Conservation (phyloP, 2,888 invertebrate genomes). For the Mycalesis mineus region DNA sequence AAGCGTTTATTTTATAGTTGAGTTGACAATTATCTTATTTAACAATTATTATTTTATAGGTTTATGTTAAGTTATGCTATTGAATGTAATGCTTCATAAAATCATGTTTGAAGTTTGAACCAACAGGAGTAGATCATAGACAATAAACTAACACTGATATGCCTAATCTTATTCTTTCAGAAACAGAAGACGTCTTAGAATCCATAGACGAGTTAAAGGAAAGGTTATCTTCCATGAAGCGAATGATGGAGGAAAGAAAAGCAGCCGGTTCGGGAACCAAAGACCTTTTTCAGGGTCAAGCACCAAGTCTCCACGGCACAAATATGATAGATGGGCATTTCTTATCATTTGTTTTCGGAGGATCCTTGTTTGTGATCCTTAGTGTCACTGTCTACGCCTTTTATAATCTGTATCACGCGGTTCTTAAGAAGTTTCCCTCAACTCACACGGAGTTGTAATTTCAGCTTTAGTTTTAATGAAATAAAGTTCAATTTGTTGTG, state of each 20-base stretch:
- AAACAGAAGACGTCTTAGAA: conserved; percentile 75
- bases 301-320: conserved; percentile 67
- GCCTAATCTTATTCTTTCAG: conserved; percentile 38
- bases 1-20: no score
- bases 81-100: no score
- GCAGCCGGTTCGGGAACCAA: conserved; percentile 68
- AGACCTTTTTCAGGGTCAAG: conserved; percentile 70
- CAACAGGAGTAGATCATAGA: no score
- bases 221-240: conserved; percentile 87
- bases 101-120: no score
- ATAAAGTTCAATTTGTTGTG: background rate
- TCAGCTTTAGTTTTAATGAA: conserved; percentile 24
- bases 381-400: conserved; percentile 91
- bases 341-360: conserved; percentile 88
- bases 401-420: conserved; percentile 88
- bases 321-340: conserved; percentile 90
- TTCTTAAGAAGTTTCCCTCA: conserved; percentile 89
- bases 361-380: conserved; percentile 86
- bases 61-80: no score
- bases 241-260: conserved; percentile 86
- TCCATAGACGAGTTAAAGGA: conserved; percentile 89
- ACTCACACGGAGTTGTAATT: conserved; percentile 87
- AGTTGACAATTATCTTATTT: no score
- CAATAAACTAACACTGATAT: no score
- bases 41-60: no score